These are phyloP conservation scores for Metallyticus violacea DNA, from an alignment of 2,888 invertebrate species.

Conservation along the genomic window DNA sequence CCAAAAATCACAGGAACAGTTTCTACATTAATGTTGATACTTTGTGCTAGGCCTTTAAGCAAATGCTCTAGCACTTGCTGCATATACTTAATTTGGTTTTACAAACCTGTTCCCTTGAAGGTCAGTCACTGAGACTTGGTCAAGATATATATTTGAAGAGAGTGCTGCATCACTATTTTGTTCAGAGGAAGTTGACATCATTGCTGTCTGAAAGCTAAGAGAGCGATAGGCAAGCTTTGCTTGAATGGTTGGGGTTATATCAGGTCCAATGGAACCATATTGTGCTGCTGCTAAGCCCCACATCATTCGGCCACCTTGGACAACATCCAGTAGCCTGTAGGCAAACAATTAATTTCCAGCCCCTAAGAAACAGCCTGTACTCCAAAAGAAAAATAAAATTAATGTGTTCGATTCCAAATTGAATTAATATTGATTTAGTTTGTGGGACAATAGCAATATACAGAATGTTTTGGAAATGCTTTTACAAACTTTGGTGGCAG, in stretches of 20 bases:
- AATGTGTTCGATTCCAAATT: too few species aligned
- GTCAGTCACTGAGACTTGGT: constrained; percentile 44
- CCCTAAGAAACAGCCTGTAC: too few species aligned
- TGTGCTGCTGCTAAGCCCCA: constrained; percentile 46
- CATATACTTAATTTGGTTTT: background rate
- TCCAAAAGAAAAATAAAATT: too few species aligned
- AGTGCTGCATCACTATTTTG: background rate
- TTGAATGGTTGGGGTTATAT: constrained; percentile 39
- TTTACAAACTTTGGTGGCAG: too few species aligned
- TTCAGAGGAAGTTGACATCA: constrained; percentile 3
- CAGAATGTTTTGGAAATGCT: too few species aligned
- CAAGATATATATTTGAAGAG: constrained; percentile 38
- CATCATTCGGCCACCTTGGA: constrained; percentile 42
- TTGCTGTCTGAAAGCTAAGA: constrained; percentile 39
- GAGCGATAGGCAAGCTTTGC: constrained; percentile 39
- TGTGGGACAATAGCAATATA: too few species aligned
- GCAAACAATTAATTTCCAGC: too few species aligned
- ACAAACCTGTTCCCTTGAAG: constrained; percentile 47
- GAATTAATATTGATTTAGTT: too few species aligned
- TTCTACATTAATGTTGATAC: too few species aligned
- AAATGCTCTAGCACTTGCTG: too few species aligned
- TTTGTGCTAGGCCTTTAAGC: too few species aligned
- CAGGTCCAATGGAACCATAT: constrained; percentile 40
- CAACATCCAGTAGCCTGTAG: constrained; percentile 41
- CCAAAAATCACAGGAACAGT: too few species aligned